Conservation (phyloP, 2,113 vertebrate species). For the Rattus rattus region DNA sequence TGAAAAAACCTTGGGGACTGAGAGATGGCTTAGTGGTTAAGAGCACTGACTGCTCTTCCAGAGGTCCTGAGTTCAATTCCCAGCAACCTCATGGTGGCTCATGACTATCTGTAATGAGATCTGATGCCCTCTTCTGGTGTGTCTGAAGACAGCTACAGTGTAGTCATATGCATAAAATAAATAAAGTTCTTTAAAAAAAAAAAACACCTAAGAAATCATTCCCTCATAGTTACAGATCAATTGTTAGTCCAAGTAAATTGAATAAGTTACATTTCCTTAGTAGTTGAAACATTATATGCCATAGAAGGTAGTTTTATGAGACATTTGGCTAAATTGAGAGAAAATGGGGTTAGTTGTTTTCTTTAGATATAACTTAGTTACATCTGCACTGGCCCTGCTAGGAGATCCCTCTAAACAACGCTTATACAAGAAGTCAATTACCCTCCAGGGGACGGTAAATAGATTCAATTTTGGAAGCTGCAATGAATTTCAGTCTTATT, state of each 20-base stretch:
- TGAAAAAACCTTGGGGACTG: too few species aligned
- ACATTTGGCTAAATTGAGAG: conserved; percentile 17
- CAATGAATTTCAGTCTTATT: not conserved
- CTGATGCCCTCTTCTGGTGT: too few species aligned
- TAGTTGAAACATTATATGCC: conserved; percentile 16
- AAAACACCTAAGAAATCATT: conserved; percentile 8
- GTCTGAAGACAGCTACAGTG: too few species aligned
- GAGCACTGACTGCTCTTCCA: too few species aligned
- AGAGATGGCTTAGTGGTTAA: too few species aligned
- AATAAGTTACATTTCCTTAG: conserved; percentile 12
- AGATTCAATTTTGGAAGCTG: conserved; percentile 30
- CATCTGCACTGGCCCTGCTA: not conserved
- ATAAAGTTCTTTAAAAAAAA: not conserved
- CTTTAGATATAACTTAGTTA: not conserved
- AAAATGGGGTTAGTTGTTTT: not conserved
- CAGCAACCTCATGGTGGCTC: too few species aligned
- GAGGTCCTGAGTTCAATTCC: too few species aligned
- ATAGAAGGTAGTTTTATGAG: not conserved
- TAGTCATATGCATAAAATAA: too few species aligned
- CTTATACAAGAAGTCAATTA: conserved; percentile 19
- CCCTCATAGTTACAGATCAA: not conserved
- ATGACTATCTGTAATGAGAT: too few species aligned
- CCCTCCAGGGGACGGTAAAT: not conserved
- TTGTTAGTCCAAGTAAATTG: not conserved
- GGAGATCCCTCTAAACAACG: not conserved